Evolutionary conservation across 2,888 invertebrate genomes (phyloP), one percentile per base, ranked within the genome.

Genomic region (Cylindroiulus punctatus): DNA sequence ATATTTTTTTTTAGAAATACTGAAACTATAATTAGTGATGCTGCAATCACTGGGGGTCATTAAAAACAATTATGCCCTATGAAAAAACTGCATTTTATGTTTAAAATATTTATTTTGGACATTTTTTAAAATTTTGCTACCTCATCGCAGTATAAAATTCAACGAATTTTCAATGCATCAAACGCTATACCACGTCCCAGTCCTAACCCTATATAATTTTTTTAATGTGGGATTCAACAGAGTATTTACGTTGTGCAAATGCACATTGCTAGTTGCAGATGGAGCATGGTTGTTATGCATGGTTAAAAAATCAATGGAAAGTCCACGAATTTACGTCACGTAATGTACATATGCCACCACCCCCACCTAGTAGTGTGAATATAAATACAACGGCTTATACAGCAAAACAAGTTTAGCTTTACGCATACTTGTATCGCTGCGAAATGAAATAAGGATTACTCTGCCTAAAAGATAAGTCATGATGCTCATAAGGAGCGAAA

Each of bases 221-320:
- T n/a, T n/a, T n/a, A n/a, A n/a, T n/a, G n/a, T n/a, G n/a, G n/a
- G n/a, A n/a, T n/a, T n/a, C n/a, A n/a, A n/a, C n/a, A n/a, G n/a
- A n/a, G n/a, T n/a, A n/a, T n/a, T n/a, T n/a, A n/a, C n/a, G n/a
- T n/a, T n/a, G n/a, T n/a, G n/a, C n/a, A n/a, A n/a, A n/a, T n/a
- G n/a, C n/a, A 47, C 47, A 47, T 47, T 47, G 47, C 47, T 47
- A 14, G 14, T 47, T 14, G 5, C 47, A 47, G 5, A 47, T 47
- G 47, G 14, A 14, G 47, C 47, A 47, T 14, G 17, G 2, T 47
- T 47, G 47, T 47, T 47, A 47, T 14, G 5, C 57, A 57, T n/a
- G 57, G 57, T 57, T 57, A 57, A 3, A 57, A n/a, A 57, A 57
- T 57, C 57, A 57, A 57, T 57, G 57, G n/a, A 57, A 57, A 57